Conservation (phyloP, 2,888 invertebrate genomes). For the Lordiphosa andalusiaca region DNA sequence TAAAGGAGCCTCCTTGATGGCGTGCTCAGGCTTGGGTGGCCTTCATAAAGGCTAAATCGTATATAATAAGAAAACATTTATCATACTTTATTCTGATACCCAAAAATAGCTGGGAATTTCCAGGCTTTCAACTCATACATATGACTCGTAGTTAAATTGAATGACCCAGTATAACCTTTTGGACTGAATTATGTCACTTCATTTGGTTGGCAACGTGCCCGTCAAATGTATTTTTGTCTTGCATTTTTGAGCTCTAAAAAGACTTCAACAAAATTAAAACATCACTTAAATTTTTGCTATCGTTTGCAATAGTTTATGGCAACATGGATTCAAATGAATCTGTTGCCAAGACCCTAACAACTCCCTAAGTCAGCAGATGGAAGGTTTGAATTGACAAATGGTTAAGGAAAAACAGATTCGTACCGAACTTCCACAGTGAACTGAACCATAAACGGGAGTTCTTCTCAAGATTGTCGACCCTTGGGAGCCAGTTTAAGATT, state of each 20-base stretch:
- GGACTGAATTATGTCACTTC: background rate
- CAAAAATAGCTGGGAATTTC: conserved; percentile 58
- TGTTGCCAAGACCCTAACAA: too few species aligned
- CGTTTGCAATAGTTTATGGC: too few species aligned
- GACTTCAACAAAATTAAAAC: too few species aligned
- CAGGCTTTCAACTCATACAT: conserved; percentile 20
- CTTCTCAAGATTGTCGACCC: too few species aligned
- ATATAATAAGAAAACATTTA: conserved; percentile 17
- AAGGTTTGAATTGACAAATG: too few species aligned
- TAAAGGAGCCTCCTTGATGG: background rate
- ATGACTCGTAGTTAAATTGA: background rate
- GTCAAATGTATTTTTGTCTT: background rate
- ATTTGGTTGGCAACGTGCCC: conserved; percentile 8
- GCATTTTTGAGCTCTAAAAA: background rate
- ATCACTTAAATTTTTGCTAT: too few species aligned
- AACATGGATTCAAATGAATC: too few species aligned
- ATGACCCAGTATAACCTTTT: background rate
- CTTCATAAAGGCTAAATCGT: background rate
- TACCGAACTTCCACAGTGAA: too few species aligned
- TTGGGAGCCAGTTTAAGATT: too few species aligned
- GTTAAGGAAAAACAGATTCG: too few species aligned
- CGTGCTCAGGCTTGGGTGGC: background rate
- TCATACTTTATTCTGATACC: conserved; percentile 16
- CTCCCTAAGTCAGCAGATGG: too few species aligned
- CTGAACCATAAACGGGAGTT: too few species aligned